These are phyloP conservation scores for Cryptoleucopteryx plumbea DNA, from an alignment of 2,113 vertebrate species.

Conservation along the genomic window DNA sequence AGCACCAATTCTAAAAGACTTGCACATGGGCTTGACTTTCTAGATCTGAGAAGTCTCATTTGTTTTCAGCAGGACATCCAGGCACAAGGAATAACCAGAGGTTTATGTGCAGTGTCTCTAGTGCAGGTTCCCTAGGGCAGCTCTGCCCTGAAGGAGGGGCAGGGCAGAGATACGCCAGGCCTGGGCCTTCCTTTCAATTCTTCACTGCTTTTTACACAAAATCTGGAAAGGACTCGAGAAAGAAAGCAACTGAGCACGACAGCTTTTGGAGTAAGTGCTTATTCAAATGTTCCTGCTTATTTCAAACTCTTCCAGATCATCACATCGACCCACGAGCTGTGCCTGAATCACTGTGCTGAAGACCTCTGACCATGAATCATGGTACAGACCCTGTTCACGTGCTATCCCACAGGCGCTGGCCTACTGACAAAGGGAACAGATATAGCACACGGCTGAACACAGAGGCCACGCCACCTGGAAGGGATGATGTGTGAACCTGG, in stretches of 20 bases:
- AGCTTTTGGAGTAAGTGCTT: background rate
- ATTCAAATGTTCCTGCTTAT: background rate
- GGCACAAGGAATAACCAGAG: background rate
- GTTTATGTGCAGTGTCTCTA: background rate
- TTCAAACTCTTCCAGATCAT: background rate
- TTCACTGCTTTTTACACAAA: background rate
- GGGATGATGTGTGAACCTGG: too few relatives aligned
- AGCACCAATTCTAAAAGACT: background rate
- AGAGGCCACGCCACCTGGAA: background rate
- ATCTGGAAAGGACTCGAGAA: background rate
- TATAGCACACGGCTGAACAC: fast-evolving
- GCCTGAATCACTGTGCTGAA: background rate
- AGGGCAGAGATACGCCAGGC: fast-evolving
- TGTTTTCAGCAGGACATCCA: background rate
- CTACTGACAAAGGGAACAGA: fast-evolving
- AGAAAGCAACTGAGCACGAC: fast-evolving
- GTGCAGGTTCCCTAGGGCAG: background rate
- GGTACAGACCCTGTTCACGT: background rate
- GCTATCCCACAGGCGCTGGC: background rate
- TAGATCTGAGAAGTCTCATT: background rate
- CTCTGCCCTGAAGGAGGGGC: background rate
- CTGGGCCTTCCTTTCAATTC: background rate
- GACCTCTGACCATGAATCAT: background rate
- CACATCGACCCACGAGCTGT: background rate
- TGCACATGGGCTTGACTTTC: background rate